phyloP scores from a whole-genome alignment of 2,797 vertebrate genomes.

The Anolis apletophallus region DNA sequence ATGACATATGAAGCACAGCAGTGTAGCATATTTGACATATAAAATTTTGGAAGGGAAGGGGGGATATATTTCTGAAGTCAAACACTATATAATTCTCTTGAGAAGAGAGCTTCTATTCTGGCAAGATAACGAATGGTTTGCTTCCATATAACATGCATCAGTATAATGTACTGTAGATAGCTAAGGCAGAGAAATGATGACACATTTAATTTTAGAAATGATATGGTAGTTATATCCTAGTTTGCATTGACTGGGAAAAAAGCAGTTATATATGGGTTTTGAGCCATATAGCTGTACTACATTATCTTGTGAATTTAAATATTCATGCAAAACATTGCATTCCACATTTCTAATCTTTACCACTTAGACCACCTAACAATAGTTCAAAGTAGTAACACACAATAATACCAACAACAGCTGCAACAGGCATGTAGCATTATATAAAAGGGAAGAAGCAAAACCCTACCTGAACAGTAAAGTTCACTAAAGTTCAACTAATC shows the following conservation, averaged over 20 bases:
- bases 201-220: background rate
- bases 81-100: background rate
- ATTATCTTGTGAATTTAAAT: no score
- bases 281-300: background rate
- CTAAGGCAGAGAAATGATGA: background rate
- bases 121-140: background rate
- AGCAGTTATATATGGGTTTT: background rate
- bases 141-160: background rate
- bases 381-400: no score
- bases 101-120: background rate
- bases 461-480: no score
- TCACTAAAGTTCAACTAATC: no score
- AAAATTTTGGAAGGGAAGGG: slow-evolving; percentile 10
- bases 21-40: background rate
- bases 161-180: background rate
- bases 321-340: no score
- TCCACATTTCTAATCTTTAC: no score
- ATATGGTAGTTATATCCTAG: background rate
- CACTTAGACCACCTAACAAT: no score
- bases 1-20: background rate
- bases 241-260: slow-evolving; percentile 12
- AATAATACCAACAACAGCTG: no score
- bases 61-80: background rate
- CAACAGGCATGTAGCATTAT: no score
- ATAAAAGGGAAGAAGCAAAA: no score